Evolutionary conservation across 2,113 vertebrate genomes (phyloP).

Genomic region (Hemicordylus capensis): DNA sequence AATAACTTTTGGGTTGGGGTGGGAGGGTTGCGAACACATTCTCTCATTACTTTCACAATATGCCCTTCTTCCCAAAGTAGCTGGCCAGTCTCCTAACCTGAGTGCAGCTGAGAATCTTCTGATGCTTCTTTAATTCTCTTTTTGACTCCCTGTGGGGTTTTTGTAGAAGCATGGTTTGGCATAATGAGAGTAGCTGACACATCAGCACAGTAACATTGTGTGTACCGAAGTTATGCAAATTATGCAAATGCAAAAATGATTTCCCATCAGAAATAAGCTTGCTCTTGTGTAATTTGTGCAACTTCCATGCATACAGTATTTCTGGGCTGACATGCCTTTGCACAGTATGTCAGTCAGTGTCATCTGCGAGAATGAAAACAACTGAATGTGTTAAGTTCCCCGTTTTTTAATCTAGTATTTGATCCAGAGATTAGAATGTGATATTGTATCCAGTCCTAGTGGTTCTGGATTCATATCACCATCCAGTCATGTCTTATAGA

Average conservation of each 20-base stretch:
- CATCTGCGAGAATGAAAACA: neutral
- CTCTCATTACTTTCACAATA: neutral
- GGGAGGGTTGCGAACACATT: neutral
- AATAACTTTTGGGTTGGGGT: neutral
- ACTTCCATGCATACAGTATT: too few species aligned
- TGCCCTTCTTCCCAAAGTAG: neutral
- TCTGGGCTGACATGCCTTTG: too few species aligned
- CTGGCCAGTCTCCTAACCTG: neutral
- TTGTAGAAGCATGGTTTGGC: too few species aligned
- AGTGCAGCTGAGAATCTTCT: neutral
- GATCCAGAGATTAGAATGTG: neutral
- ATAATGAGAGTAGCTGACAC: too few species aligned
- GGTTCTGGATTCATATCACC: neutral
- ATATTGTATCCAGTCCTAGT: neutral
- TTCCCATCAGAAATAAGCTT: too few species aligned
- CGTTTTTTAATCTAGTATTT: neutral
- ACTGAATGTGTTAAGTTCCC: neutral
- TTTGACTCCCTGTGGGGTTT: neutral
- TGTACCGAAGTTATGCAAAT: too few species aligned
- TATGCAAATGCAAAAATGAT: too few species aligned
- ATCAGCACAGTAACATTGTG: too few species aligned
- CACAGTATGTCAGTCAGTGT: too few species aligned
- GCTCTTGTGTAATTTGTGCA: too few species aligned
- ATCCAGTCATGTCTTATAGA: neutral
- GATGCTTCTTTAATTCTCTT: neutral